Evolutionary conservation across 1,140 invertebrate genomes (phyloP), one percentile per base, ranked within the genome.

Genomic region (Leptopilina clavipes): DNA sequence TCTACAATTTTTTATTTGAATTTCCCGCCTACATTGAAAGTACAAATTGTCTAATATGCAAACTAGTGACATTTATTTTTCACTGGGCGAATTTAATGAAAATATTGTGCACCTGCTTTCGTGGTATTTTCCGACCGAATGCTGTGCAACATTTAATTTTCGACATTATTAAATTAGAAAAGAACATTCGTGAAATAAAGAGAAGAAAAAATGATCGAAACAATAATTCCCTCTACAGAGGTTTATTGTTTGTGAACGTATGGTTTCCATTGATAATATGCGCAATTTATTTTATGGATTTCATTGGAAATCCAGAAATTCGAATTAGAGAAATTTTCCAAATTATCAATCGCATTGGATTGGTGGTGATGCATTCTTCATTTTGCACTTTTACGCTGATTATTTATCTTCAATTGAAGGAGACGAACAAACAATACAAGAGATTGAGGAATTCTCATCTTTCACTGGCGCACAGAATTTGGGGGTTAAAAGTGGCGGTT

Each of bases 51-150:
- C 12, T n/a, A 3, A 5, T 65, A 5, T 65, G 5, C 25, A 65
- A 31, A 65, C 59, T 65, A 31, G 59, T 65, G 25, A 65, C 59
- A 3, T 65, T 65, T n/a, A 65, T 65, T 37, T 65, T 65, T 11
- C 22, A n/a, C 22, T 65, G 59, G 59, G 12, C 59, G 22, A 22
- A 65, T 22, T 7, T 65, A 6, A 65, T 65, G 59, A 65, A 65
- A 31, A 12, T 65, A n/a, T 11, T 65, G 22, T 65, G 22, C 25
- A 65, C 25, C 22, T 65, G 59, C 25, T 65, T 65, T n/a, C 59
- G 59, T 7, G 22, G 59, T 6, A 31, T 65, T 31, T n/a, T 65
- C 11, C 59, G 19, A 25, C 59, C 59, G 10, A 65, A 65, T 31
- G 59, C 14, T 3, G 11, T 65, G 19, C 11, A n/a, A 7, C 6